Conservation (phyloP, 2,888 invertebrate genomes). For the Neria commutata region DNA sequence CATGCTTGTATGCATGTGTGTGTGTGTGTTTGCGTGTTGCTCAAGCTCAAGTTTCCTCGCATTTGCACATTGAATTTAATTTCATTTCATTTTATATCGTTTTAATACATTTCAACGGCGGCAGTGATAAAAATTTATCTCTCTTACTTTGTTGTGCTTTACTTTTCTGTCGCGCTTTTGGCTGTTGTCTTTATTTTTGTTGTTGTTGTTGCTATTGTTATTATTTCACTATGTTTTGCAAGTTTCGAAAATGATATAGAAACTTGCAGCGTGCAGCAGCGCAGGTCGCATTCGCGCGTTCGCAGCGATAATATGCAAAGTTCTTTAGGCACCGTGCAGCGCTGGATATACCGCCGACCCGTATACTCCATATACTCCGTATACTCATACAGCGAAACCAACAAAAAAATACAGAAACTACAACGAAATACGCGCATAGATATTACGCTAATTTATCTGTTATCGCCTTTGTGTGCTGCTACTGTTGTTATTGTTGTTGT, state of each 20-base stretch:
- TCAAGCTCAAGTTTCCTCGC: not conserved
- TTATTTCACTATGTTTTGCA: not conserved
- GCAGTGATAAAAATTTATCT: constrained; percentile 51
- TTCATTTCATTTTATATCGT: constrained; percentile 1
- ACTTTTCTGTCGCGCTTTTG: too few species aligned
- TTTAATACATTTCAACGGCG: constrained; percentile 22
- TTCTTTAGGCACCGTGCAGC: not conserved
- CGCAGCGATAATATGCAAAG: not conserved
- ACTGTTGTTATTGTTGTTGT: too few species aligned
- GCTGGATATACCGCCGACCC: not conserved
- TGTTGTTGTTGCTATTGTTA: not conserved
- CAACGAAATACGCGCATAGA: too few species aligned
- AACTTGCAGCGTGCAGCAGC: not conserved
- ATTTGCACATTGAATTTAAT: not conserved
- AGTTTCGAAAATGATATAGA: too few species aligned
- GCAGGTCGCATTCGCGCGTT: not conserved
- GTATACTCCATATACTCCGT: not conserved
- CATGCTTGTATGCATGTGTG: not conserved
- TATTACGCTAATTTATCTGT: constrained; percentile 32
- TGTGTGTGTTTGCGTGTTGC: not conserved
- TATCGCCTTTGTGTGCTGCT: too few species aligned
- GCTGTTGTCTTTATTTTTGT: constrained; percentile 27
- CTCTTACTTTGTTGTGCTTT: constrained; percentile 36
- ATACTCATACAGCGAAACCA: not conserved
- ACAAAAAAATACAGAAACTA: too few species aligned